Evolutionary conservation across 2,113 vertebrate species (phyloP), one percentile per base, ranked within the genome.

Genomic region (Megaceryle torquata): DNA sequence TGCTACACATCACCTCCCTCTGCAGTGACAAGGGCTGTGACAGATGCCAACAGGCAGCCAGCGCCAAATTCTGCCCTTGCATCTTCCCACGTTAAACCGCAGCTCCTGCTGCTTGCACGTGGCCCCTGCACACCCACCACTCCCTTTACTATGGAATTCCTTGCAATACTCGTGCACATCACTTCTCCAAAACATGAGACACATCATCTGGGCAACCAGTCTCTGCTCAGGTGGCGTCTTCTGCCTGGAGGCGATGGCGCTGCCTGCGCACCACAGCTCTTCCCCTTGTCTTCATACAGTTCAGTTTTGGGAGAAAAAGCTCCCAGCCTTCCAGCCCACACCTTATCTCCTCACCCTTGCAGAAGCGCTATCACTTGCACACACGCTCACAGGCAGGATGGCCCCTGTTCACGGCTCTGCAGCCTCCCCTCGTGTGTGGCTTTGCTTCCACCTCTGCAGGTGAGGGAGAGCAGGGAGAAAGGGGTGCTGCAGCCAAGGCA

Each of bases 231-330:
- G 35, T 14, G 26, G 63, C 70, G 24, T 5, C 60, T 68, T 31
- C 64, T 63, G 71, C 22, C 60, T 0, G 0, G 37, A 71, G 44
- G 39, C 0, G 1, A n/a, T 2, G 0, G n/a, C 0, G 1, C 5
- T 57, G n/a, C 35, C 57, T 4, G 6, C 2, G 44, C 9, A 13
- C n/a, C 35, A 21, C 11, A 2, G 17, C 17, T 64, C 64, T 83
- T 67, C 35, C 11, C 28, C 61, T 48, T 2, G 3, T 26, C 24
- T 65, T 74, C 29, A 25, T 3, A 19, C 20, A 44, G 64, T 5
- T 53, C 63, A 22, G 29, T 35, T 80, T 51, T 26, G 35, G 26
- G 16, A 72, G 56, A 24, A 64, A 60, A 20, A 59, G 13, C 78
- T 69, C 25, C 33, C 70, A 57, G 5, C 21, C n/a, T 31, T 50